These are phyloP conservation scores for Onychostoma macrolepis DNA, from an alignment of 2,113 vertebrate species.

Conservation along the genomic window DNA sequence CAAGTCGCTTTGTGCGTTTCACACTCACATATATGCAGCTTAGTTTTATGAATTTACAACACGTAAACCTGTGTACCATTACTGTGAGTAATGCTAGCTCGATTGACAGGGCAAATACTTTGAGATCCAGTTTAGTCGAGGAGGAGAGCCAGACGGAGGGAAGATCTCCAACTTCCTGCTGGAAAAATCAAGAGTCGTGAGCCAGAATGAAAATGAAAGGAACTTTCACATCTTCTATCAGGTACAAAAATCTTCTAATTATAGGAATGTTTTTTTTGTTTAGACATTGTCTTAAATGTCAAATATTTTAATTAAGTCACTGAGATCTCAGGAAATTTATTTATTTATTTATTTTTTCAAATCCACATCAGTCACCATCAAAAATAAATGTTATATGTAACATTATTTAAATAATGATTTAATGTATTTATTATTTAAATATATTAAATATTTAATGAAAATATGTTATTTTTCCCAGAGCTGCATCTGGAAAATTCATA, in stretches of 20 bases:
- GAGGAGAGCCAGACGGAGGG: constrained; percentile 92
- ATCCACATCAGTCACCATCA: background rate
- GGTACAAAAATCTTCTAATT: constrained; percentile 71
- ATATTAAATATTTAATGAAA: background rate
- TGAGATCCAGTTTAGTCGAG: constrained; percentile 98
- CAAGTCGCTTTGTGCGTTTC: constrained; percentile 82
- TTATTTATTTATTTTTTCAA: background rate
- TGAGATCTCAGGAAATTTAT: background rate
- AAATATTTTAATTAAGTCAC: background rate
- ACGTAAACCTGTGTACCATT: background rate
- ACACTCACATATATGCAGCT: background rate
- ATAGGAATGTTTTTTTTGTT: background rate
- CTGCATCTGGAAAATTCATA: background rate
- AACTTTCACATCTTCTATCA: constrained; percentile 99
- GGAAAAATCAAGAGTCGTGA: constrained; percentile 96
- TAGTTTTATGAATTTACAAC: background rate
- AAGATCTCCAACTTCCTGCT: constrained; percentile 97
- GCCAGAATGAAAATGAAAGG: constrained; percentile 91
- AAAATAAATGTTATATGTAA: background rate
- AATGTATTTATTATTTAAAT: background rate
- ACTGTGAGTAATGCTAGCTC: background rate
- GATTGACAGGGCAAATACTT: constrained; percentile 92
- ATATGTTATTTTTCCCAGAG: background rate
- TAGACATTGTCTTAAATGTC: background rate
- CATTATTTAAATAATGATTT: background rate